Base-by-base conservation (phyloP, 2,113 vertebrate species). In the Pogonocichla stellata region DNA sequence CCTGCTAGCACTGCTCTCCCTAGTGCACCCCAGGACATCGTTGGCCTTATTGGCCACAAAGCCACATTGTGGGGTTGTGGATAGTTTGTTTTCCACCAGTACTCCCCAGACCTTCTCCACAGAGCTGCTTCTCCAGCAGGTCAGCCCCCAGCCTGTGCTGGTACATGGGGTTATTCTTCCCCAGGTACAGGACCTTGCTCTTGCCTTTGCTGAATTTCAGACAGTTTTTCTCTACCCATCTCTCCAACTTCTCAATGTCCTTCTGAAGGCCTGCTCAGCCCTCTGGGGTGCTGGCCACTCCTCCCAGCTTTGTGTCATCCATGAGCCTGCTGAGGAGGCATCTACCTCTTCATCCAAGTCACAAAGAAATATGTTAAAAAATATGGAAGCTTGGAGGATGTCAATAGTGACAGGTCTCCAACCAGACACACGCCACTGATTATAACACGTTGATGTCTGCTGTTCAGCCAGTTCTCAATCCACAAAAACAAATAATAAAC, bases 281-380 rank as follows among this genome's bases (percentile, higher is more conserved):
- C 33, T 38, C 17, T 19, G 15, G 14, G 12, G 19, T 28, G 2
- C n/a, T 0, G 0, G 10, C n/a, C 18, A 38, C 14, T 38, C 19
- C 26, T 73, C 60, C 33, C 28, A 81, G 33, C 7, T 60, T 60
- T 66, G 8, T 5, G 1, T 24, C n/a, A 28, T 14, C 60, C 19
- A 19, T 38, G 28, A 53, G 3, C 10, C 5, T 60, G 23, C 10
- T 53, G 23, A 81, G 38, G 28, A 66, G 53, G n/a, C 19, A 22
- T 38, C 43, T 45, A 15, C 8, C 19, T 38, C 23, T 81, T 29
- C 28, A 60, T 8, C 19, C 19, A 58, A 45, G 28, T 29, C 13
- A 38, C 0, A 16, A 28, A n/a, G 58, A 8, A 51, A 17, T 67
- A 53, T 18, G 4, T 66, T 45, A 60, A 74, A 38, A 15, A 28